A percentile compares a stretch with the other conserved stretches of the same genome.
These are phyloP conservation scores for Acrobasis consociella DNA, from an alignment of 2,888 invertebrate genomes.

Conservation along the genomic window DNA sequence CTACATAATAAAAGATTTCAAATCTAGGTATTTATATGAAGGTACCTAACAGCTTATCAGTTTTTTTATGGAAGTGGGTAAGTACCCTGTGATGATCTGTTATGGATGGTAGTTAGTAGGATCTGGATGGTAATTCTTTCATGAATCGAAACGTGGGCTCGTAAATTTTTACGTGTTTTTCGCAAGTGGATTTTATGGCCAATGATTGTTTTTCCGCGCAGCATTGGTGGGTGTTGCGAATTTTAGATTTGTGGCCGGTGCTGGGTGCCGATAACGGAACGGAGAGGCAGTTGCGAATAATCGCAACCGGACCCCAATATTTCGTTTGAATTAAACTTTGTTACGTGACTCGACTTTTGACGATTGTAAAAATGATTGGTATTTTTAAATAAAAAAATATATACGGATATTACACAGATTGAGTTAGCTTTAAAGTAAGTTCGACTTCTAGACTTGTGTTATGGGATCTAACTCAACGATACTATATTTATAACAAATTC, in stretches of 20 bases:
- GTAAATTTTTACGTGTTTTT: conserved; percentile 28
- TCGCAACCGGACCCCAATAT: conserved; percentile 33
- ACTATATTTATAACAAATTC: too few species aligned
- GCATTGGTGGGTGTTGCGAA: conserved; percentile 32
- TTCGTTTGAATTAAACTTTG: conserved; percentile 37
- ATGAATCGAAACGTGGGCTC: not conserved
- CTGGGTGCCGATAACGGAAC: conserved; percentile 36
- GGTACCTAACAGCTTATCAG: too few species aligned
- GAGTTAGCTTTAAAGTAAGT: too few species aligned
- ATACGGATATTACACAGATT: too few species aligned
- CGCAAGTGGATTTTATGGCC: conserved; percentile 42
- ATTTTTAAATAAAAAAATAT: too few species aligned
- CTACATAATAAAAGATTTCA: too few species aligned
- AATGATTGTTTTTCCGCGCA: conserved; percentile 39
- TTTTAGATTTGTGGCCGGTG: conserved; percentile 43
- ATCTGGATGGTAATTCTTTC: not conserved
- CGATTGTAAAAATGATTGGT: conserved; percentile 8
- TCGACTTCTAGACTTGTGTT: too few species aligned
- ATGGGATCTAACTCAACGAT: too few species aligned
- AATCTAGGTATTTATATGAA: too few species aligned
- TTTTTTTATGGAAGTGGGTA: too few species aligned
- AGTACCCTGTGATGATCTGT: not conserved
- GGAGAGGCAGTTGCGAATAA: conserved; percentile 42
- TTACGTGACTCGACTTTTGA: conserved; percentile 34
- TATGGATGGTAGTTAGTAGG: too few species aligned